phyloP scores from a whole-genome alignment of 30 jellyfish, hydroid and myxozoan species.

The Mastigias papua region DNA sequence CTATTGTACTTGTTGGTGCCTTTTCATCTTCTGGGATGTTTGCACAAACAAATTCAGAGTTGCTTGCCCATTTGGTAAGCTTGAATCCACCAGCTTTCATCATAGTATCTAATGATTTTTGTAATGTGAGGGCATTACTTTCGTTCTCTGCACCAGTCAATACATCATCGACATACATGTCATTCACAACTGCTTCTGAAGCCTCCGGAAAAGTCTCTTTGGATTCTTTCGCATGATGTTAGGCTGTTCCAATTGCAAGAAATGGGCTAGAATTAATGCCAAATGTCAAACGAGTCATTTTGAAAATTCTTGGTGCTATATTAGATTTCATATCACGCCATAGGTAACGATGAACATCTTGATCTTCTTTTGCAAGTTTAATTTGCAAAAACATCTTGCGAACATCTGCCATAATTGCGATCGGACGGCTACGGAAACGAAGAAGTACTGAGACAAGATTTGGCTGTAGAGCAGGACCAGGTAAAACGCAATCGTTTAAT shows the following conservation, averaged over 20 bases:
- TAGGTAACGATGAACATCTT: conserved; percentile 17
- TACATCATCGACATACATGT: neutral
- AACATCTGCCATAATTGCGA: conserved; percentile 43
- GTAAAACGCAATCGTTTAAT: conserved; percentile 3
- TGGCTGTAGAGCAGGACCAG: conserved; percentile 40
- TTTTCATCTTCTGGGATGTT: neutral
- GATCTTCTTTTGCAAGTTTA: conserved; percentile 1
- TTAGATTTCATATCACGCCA: conserved; percentile 35
- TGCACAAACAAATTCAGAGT: neutral
- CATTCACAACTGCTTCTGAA: neutral
- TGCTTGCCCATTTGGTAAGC: neutral
- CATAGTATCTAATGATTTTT: neutral
- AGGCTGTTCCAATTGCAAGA: neutral
- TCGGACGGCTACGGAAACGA: conserved; percentile 12
- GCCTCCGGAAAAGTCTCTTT: neutral
- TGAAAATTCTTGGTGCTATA: neutral
- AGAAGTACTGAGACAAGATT: conserved; percentile 25
- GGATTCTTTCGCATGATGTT: neutral
- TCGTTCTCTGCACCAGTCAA: neutral
- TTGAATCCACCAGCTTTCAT: neutral
- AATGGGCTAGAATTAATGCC: neutral
- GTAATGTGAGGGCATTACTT: neutral
- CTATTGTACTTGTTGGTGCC: neutral
- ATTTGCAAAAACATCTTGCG: conserved; percentile 48
- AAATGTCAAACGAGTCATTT: neutral